Evolutionary conservation across 2,113 vertebrate genomes (phyloP), one percentile per base, ranked within the genome.

Genomic region (Hoplias malabaricus): DNA sequence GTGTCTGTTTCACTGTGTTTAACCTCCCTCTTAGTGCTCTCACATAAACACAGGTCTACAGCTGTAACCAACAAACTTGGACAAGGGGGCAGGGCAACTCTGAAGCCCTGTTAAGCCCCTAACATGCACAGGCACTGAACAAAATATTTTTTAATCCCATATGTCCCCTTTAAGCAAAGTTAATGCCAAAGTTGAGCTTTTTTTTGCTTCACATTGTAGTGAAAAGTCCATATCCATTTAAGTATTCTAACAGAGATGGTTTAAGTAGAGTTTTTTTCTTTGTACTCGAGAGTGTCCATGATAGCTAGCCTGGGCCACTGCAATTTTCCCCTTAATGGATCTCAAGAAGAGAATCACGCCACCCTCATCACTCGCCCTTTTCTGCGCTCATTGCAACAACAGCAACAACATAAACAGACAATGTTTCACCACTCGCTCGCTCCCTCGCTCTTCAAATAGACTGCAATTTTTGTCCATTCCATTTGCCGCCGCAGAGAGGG

Each of bases 381-480:
- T 12, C 1, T 12, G 38, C 6, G n/a, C 16, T 65, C 23, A 23
- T 66, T 5, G 53, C 23, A 12, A 19, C 68, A 25, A 11, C 40
- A 42, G 5, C 5, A 5, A 23, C 50, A 53, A 53, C 23, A 12
- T 42, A 36, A 53, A 62, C 16, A 73, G 69, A 73, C n/a, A 73
- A 77, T 10, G 27, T 62, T 65, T 77, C 80, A 73, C 69, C 57
- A 40, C 29, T 27, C 38, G 14, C 67, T 5, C 4, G 3, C 48
- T 36, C 25, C 36, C 33, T 0, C 4, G 3, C 48, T 36, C 25
- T 43, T 21, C 0, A 9, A 54, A n/a, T 53, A 31, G 38, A 21
- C 31, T 4, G 10, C 31, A 10, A n/a, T 27, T 38, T 36, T 29
- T 29, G 8, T 11, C 46, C 16, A 19, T 2, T 50, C 19, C 27